Evolutionary conservation across 2,888 invertebrate genomes (phyloP).

Genomic region (Tigriopus californicus): DNA sequence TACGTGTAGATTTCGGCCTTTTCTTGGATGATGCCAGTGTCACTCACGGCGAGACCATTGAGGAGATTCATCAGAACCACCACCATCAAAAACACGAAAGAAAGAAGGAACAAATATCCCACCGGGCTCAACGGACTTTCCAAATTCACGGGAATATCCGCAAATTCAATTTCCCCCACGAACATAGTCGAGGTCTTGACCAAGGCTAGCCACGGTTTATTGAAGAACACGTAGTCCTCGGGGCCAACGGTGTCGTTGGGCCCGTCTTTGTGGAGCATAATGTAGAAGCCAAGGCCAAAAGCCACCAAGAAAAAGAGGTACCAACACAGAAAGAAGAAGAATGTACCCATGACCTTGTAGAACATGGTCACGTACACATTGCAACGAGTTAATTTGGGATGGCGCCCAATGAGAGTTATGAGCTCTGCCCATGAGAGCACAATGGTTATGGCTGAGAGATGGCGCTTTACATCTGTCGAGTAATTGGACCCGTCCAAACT

Average conservation of each 20-base stretch:
- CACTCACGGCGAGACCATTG: conserved; percentile 66
- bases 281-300: conserved; percentile 13
- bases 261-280: conserved; percentile 4
- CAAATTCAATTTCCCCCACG: conserved; percentile 11
- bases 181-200: conserved; percentile 12
- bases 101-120: conserved; percentile 38
- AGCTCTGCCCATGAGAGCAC: conserved; percentile 6
- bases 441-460: background rate
- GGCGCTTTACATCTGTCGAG: background rate
- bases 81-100: conserved; percentile 62
- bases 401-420: conserved; percentile 2
- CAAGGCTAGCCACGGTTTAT: conserved; percentile 2
- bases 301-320: conserved; percentile 12
- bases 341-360: conserved; percentile 12
- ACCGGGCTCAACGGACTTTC: background rate
- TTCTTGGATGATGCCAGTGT: conserved; percentile 46
- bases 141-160: conserved; percentile 2
- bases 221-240: conserved; percentile 6
- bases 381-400: conserved; percentile 10
- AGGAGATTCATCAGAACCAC: conserved; percentile 62
- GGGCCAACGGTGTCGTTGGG: background rate
- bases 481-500: background rate
- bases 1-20: conserved; percentile 8
- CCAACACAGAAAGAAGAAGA: conserved; percentile 8
- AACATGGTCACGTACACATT: conserved; percentile 15